A percentile compares a stretch with the other conserved stretches of the same genome.
phyloP scores from a whole-genome alignment of 1,140 invertebrate genomes.

The Papilio dardanus region DNA sequence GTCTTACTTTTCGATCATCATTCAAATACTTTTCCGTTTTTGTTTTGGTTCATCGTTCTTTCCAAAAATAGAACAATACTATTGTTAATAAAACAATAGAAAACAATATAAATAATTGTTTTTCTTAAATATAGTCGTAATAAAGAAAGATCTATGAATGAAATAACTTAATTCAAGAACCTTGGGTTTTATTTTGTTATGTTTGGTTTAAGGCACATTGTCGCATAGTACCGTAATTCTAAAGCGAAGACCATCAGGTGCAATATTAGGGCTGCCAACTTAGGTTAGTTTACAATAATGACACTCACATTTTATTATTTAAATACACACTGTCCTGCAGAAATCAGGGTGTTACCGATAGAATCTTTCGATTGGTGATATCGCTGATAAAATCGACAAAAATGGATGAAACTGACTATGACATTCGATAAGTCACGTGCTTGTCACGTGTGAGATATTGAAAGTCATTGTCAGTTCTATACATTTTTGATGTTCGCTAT shows the following conservation, averaged over 20 bases:
- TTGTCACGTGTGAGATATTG: too few relatives aligned
- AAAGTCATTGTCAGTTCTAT: too few relatives aligned
- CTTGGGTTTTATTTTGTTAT: not conserved
- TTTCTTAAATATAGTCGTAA: not conserved
- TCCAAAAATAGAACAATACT: not conserved
- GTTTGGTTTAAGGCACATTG: not conserved
- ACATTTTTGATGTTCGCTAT: too few relatives aligned
- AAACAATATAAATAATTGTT: not conserved
- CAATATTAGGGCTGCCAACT: constrained; percentile 17
- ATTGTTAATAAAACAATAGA: not conserved
- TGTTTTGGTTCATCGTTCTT: not conserved
- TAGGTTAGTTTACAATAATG: too few relatives aligned
- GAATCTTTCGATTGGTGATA: too few relatives aligned
- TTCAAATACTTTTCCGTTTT: not conserved
- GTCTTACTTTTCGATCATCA: too few relatives aligned
- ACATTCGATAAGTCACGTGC: too few relatives aligned
- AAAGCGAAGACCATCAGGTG: constrained; percentile 30
- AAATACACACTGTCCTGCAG: too few relatives aligned
- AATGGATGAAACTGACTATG: too few relatives aligned
- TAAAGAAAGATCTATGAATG: not conserved
- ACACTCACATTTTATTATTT: too few relatives aligned
- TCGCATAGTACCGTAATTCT: constrained; percentile 21
- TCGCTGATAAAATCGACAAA: too few relatives aligned
- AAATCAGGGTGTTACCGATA: too few relatives aligned
- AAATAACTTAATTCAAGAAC: not conserved